A percentile compares a stretch with the other conserved stretches of the same genome.
phyloP scores from a whole-genome alignment of 1,140 invertebrate genomes.

The Neodiprion virginianus region DNA sequence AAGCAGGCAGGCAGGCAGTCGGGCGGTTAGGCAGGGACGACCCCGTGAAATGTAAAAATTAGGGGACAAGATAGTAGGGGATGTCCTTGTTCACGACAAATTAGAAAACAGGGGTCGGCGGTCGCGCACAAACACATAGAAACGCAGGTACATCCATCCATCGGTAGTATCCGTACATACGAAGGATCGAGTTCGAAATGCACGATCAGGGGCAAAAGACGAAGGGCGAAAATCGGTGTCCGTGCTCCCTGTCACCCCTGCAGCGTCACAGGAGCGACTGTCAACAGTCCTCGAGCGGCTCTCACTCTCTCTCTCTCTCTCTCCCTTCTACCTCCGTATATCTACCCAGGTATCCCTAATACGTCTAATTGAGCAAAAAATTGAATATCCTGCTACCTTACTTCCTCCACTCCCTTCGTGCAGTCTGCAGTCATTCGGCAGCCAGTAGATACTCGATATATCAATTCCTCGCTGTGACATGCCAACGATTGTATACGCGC shows the following conservation, averaged over 20 bases:
- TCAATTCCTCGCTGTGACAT: no score
- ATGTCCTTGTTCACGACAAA: no score
- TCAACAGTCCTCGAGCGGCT: background rate
- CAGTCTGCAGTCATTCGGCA: no score
- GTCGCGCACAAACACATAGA: background rate
- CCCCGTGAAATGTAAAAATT: background rate
- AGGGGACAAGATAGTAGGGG: background rate
- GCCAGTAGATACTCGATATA: no score
- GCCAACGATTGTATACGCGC: no score
- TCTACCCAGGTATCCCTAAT: background rate
- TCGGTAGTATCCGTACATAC: no score
- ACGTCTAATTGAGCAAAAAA: conserved; percentile 6
- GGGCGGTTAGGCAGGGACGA: background rate
- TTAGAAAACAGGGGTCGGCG: background rate
- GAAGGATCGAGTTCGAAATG: no score
- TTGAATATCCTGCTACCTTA: background rate
- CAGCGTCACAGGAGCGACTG: background rate
- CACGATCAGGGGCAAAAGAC: background rate
- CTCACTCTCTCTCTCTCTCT: background rate
- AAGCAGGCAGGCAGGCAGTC: background rate
- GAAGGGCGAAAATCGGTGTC: background rate
- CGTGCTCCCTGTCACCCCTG: background rate
- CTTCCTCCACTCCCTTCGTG: background rate
- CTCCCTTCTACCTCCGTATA: background rate
- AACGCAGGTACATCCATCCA: background rate